Base-by-base conservation (phyloP, 2,797 vertebrate species). In the Scomberomorus guttatus region DNA sequence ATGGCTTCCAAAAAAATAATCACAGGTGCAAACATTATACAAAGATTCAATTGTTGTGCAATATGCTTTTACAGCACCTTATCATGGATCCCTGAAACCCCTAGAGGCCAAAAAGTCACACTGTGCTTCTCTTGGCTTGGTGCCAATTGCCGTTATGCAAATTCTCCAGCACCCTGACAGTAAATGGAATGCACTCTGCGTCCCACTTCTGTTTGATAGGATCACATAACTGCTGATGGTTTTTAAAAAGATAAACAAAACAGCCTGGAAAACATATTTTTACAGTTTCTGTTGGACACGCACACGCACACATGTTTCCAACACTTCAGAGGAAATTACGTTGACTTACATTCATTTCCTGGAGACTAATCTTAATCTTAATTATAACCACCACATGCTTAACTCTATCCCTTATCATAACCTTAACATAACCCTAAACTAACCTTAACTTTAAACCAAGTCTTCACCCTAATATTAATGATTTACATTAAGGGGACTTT, bases 121-220 rank as follows among this genome's bases (percentile, higher is more conserved):
- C 71, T 11, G n/a, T 88, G 77, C 82, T 64, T 82, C 81, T 84
- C 58, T 89, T 91, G 92, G 92, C 88, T 54, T 1, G 0, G 2
- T 17, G 80, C 87, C 89, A 67, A 67, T 61, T 83, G 87, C 93
- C 89, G 95, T 95, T 95, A 95, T 94, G 94, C 95, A 95, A 95
- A 95, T 94, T 58, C 55, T 66, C 68, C 24, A 44, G 20, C 67
- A 25, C 57, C 55, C 65, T 82, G 77, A 83, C 66, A 79, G 79
- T 56, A 57, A 69, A 78, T 74, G 88, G 90, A 92, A 91, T 90
- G 82, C 34, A 9, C 46, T 74, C 50, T 48, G 58, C 18, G 22
- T 65, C 67, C 54, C 63, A 27, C 29, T 39, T 10, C 5, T 46
- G 56, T 73, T 63, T 29, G 79, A 82, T 70, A 52, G 14, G 50